phyloP scores from a whole-genome alignment of 2,113 vertebrate genomes.

The Scartelaos histophorus region DNA sequence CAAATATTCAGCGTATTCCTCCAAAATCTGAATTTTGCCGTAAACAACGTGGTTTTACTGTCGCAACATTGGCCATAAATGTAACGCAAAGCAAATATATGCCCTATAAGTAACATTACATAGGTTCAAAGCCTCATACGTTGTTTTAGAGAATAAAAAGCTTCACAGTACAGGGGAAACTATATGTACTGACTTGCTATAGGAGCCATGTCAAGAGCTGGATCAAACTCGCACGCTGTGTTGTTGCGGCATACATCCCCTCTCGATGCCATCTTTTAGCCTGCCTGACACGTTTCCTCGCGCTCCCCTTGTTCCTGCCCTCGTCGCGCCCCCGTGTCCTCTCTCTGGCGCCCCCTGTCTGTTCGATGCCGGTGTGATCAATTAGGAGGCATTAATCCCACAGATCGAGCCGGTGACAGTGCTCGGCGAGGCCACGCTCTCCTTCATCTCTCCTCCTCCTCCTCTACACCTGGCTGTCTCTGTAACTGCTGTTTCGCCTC shows the following conservation, averaged over 20 bases:
- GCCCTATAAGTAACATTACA: no score
- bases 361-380: constrained; percentile 61
- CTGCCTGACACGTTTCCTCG: constrained; percentile 24
- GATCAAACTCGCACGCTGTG: background rate
- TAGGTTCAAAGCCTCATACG: no score
- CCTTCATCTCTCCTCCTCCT: constrained; percentile 58
- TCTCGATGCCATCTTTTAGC: constrained; percentile 22
- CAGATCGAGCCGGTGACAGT: constrained; percentile 69
- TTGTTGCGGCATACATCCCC: background rate
- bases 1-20: no score
- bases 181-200: background rate
- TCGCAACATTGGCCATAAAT: no score
- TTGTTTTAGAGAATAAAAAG: no score
- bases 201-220: background rate
- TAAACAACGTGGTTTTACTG: no score
- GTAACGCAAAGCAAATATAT: no score
- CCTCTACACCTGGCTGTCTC: constrained; percentile 47
- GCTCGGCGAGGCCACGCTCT: constrained; percentile 59
- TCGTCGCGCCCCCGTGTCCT: constrained; percentile 44
- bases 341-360: constrained; percentile 56
- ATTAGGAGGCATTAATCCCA: constrained; percentile 73
- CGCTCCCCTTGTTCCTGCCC: constrained; percentile 35
- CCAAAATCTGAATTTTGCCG: no score
- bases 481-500: constrained; percentile 46
- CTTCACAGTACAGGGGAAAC: background rate